Base-by-base conservation (phyloP, 2,888 invertebrate genomes). In the Rugalucina vietnamica region DNA sequence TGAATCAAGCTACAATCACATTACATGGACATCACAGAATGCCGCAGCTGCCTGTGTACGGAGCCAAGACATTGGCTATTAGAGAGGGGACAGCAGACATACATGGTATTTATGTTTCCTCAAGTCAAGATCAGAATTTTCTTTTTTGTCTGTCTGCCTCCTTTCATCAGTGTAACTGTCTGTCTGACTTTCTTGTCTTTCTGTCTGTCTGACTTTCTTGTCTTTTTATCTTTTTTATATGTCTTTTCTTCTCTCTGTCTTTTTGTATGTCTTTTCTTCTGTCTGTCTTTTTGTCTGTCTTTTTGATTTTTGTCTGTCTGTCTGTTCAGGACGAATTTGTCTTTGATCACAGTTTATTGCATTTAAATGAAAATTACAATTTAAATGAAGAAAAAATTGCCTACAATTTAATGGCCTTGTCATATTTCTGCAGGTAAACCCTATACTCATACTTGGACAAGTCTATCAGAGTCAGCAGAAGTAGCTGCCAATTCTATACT, bases 61-160 rank as follows among this genome's bases (percentile, higher is more conserved):
- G 93, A 29, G 84, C 93, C 14, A 94, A 94, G 84, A 88, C 88
- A 10, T 83, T 94, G 12, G 93, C 92, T 24, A 78, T 94, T 0
- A 73, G 93, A 34, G 89, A 93, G 21, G 94, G 94, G 36, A 90
- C 85, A 3, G 84, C 94, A 10, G 93, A 93, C 32, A 75, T 94
- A 18, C 93, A 93, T 84, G 93, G 94, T 93, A 86, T n/a, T n/a
- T n/a, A n/a, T n/a, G n/a, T n/a, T n/a, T 37, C n/a, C n/a, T n/a
- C n/a, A n/a, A n/a, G 1, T 50, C 1, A 2, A 1, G 50, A 1
- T 18, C 1, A 50, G n/a, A 18, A 49, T 50, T 50, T 50, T n/a
- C 18, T 50, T 18, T n/a, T 50, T n/a, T 50, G 21, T 50, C n/a
- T 2, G 50, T n/a, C 1, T n/a, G 50, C 3, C n/a, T 50, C 50